phyloP scores from a whole-genome alignment of 2,797 vertebrate genomes.

The Columba guinea region DNA sequence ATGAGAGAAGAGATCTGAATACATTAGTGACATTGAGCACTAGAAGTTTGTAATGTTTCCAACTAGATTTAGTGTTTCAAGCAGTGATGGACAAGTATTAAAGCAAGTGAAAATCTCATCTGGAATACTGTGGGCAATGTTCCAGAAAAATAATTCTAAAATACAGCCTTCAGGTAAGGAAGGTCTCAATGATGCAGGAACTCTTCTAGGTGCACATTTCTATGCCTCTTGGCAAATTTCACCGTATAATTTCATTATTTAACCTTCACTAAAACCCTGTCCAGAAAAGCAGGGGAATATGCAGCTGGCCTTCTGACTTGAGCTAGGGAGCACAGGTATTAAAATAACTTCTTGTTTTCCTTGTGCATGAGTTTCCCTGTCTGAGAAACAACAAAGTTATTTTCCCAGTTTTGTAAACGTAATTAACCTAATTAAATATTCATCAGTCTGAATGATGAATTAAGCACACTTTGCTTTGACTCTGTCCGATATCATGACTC shows the following conservation, averaged over 20 bases:
- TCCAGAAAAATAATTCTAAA: constrained; percentile 23
- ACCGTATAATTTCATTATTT: background rate
- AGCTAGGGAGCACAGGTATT: background rate
- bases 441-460: background rate
- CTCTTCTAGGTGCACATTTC: background rate
- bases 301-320: background rate
- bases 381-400: background rate
- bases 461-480: background rate
- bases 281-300: background rate
- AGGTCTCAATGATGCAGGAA: background rate
- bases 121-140: background rate
- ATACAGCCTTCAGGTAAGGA: background rate
- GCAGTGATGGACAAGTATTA: background rate
- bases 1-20: background rate
- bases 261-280: background rate
- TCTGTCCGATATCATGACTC: background rate
- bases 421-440: constrained; percentile 10
- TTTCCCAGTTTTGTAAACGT: background rate
- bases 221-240: background rate
- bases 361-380: background rate
- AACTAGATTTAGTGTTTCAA: background rate
- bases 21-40: background rate
- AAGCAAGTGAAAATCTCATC: background rate
- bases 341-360: background rate
- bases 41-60: background rate